A percentile compares a stretch with the other conserved stretches of the same genome.
Conservation (phyloP, 53 echinoderm and acorn worm genomes). For the Stichopus horrens region DNA sequence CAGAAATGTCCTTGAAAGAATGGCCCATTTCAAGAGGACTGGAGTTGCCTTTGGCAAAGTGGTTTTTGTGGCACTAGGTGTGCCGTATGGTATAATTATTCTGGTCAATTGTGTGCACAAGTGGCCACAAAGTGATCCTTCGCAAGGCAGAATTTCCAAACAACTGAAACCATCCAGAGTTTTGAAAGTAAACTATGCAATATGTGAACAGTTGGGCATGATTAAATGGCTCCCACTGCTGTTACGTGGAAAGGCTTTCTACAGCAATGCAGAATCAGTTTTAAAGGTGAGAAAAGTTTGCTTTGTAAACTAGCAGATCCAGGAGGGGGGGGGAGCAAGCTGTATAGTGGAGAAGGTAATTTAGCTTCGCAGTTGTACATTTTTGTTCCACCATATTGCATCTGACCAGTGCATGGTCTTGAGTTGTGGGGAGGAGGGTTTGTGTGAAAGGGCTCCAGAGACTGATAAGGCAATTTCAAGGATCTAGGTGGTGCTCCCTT, state of each 20-base stretch:
- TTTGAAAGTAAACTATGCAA: conserved; percentile 48
- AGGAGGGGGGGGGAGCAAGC: too few species aligned
- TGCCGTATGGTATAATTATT: conserved; percentile 65
- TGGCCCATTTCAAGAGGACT: conserved; percentile 29
- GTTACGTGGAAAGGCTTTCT: conserved; percentile 25
- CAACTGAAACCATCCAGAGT: conserved; percentile 67
- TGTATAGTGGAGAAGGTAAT: too few species aligned
- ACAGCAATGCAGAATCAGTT: conserved; percentile 44
- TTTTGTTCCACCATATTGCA: too few species aligned
- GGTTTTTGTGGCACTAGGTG: conserved; percentile 50
- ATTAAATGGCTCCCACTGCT: conserved; percentile 52
- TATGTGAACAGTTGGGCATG: conserved; percentile 48
- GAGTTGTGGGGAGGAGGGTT: too few species aligned
- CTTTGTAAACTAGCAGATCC: neutral
- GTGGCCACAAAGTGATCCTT: conserved; percentile 62
- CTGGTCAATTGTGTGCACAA: conserved; percentile 52
- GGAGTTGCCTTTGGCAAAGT: conserved; percentile 48
- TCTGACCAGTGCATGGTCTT: too few species aligned
- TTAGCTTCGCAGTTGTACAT: too few species aligned
- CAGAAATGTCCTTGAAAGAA: neutral
- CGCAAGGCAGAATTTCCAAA: conserved; percentile 48
- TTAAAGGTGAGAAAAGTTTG: conserved; percentile 46
- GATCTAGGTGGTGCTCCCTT: too few species aligned
- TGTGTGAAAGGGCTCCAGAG: too few species aligned
- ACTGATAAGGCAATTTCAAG: too few species aligned